Evolutionary conservation across 2,113 vertebrate species (phyloP).

Genomic region (Gambusia holbrooki): DNA sequence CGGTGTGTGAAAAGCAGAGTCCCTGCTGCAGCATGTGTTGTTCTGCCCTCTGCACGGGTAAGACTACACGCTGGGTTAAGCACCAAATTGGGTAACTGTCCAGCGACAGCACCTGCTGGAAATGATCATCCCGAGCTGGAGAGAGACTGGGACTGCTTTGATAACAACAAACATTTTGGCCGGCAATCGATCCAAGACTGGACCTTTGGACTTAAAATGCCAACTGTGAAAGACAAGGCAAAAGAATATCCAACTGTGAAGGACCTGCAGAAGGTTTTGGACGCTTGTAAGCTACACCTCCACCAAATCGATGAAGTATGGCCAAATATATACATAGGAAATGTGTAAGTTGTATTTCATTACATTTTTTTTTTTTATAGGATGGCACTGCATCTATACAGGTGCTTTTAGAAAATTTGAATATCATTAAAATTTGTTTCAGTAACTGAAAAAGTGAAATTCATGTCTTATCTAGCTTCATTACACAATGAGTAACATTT

Average conservation of each 20-base stretch:
- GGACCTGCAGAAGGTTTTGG: constrained; percentile 81
- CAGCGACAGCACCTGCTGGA: constrained; percentile 75
- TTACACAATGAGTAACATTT: background rate
- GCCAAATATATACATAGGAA: constrained; percentile 82
- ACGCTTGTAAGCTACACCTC: constrained; percentile 81
- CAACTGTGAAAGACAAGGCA: constrained; percentile 57
- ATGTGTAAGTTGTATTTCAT: constrained; percentile 78
- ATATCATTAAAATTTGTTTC: background rate
- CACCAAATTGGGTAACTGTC: constrained; percentile 76
- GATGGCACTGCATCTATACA: background rate
- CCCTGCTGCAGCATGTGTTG: constrained; percentile 40
- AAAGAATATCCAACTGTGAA: constrained; percentile 79
- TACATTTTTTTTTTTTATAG: background rate
- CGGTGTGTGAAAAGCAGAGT: constrained; percentile 35
- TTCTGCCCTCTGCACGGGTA: constrained; percentile 56
- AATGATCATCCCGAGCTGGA: constrained; percentile 63
- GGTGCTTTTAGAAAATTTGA: background rate
- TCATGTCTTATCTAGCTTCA: background rate
- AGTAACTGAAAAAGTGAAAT: background rate
- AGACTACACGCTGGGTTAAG: constrained; percentile 67
- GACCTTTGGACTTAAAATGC: constrained; percentile 65
- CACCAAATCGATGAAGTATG: constrained; percentile 82
- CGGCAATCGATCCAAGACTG: constrained; percentile 37
- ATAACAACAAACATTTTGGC: constrained; percentile 58
- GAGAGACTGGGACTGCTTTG: constrained; percentile 48